Percentiles rank a stretch among this genome's conserved stretches.
These are phyloP conservation scores for Halcyon smyrnensis DNA, from an alignment of 2,797 vertebrate genomes.

Conservation along the genomic window DNA sequence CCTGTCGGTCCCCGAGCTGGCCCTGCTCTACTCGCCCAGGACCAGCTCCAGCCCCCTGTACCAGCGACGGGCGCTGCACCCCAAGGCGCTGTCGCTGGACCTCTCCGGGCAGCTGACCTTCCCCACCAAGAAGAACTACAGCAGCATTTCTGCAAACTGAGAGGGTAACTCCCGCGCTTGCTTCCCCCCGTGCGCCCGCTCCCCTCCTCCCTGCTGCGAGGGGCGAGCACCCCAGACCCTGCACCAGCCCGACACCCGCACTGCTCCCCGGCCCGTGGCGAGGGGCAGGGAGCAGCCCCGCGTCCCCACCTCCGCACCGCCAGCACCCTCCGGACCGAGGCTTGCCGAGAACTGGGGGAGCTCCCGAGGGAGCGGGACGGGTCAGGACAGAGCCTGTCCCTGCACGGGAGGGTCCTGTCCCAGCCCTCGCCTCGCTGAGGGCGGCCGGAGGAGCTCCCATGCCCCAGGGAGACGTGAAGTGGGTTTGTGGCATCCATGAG, in stretches of 20 bases:
- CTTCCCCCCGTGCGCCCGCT: background rate
- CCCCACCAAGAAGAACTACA: slow-evolving; percentile 84
- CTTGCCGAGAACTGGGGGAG: background rate
- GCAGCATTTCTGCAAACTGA: slow-evolving; percentile 71
- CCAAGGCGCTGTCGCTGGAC: slow-evolving; percentile 75
- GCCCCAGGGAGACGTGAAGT: background rate
- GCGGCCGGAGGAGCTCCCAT: background rate
- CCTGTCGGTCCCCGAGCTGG: slow-evolving; percentile 72
- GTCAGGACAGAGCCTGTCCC: background rate
- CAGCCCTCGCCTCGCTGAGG: background rate
- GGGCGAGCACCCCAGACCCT: background rate
- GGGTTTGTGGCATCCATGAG: background rate
- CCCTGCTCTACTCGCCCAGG: slow-evolving; percentile 83
- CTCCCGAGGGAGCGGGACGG: background rate
- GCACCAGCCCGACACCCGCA: background rate
- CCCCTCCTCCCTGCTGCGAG: background rate
- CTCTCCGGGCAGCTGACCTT: slow-evolving; percentile 77
- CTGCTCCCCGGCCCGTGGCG: rapidly evolving
- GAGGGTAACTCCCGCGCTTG: slow-evolving; percentile 16
- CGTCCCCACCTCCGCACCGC: rapidly evolving
- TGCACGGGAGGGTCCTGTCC: background rate
- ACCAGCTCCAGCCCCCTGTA: slow-evolving; percentile 79
- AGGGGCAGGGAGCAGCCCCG: background rate
- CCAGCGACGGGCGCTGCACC: slow-evolving; percentile 80
- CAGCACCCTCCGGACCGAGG: background rate